Conservation (phyloP, 2,888 invertebrate genomes). For the Sepioteuthis lessoniana region DNA sequence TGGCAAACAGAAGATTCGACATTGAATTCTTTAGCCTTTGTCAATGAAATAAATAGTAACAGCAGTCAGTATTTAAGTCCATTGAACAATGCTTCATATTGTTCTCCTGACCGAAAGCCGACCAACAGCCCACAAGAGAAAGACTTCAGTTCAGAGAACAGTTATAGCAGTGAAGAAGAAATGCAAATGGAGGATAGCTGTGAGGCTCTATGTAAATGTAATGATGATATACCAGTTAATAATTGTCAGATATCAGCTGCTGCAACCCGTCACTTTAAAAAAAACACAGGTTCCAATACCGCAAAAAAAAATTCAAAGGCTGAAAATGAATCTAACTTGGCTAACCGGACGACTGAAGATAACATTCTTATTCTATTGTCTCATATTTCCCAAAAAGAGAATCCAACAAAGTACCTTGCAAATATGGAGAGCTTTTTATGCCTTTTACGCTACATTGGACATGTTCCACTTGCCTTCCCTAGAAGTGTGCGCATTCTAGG, state of each 20-base stretch:
- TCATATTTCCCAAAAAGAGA: conserved; percentile 66
- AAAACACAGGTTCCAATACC: background rate
- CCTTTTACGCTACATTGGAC: conserved; percentile 63
- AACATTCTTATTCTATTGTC: conserved; percentile 68
- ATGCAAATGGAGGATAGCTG: background rate
- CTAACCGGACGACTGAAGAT: conserved; percentile 55
- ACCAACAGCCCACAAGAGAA: conserved; percentile 51
- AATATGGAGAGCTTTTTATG: conserved; percentile 59
- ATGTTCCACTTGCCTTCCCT: conserved; percentile 59
- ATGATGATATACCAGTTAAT: too few relatives aligned
- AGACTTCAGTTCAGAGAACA: conserved; percentile 52
- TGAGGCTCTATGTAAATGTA: background rate
- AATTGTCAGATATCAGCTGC: background rate
- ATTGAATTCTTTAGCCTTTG: background rate
- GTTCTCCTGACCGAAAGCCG: conserved; percentile 55
- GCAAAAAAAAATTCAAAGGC: background rate
- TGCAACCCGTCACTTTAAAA: background rate
- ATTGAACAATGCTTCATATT: conserved; percentile 63
- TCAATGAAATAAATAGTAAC: background rate
- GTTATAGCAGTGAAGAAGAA: background rate
- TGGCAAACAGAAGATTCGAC: conserved; percentile 57
- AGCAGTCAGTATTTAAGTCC: conserved; percentile 62
- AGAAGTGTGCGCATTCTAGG: conserved; percentile 63
- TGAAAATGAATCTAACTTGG: background rate
- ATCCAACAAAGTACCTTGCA: conserved; percentile 61